Percentiles rank a stretch among this genome's conserved stretches.
phyloP scores from a whole-genome alignment of 2,113 vertebrate species.

The Emberiza fucata region DNA sequence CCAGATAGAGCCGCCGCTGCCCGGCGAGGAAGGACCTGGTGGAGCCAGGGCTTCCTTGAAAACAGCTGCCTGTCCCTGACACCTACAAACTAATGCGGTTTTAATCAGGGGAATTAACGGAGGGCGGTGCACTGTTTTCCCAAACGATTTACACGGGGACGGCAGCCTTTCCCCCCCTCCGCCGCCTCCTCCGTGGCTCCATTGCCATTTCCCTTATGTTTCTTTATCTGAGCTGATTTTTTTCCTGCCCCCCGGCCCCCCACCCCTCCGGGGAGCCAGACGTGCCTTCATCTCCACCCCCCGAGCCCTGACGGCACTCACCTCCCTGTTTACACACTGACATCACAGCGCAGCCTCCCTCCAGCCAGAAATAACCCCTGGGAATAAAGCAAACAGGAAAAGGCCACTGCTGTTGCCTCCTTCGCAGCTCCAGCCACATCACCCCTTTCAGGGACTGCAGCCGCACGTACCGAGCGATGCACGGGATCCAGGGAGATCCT shows the following conservation, averaged over 20 bases:
- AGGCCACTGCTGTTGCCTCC: not conserved
- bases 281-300: slow-evolving; percentile 54
- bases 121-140: slow-evolving; percentile 62
- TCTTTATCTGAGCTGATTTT: slow-evolving; percentile 18
- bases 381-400: slow-evolving; percentile 66
- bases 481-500: not conserved
- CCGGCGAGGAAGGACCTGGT: slow-evolving; percentile 71
- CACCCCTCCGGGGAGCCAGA: not conserved
- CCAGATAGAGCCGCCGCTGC: slow-evolving; percentile 70
- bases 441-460: not conserved
- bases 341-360: slow-evolving; percentile 64
- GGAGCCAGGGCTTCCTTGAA: slow-evolving; percentile 87
- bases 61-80: slow-evolving; percentile 79
- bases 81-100: slow-evolving; percentile 77
- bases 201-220: slow-evolving; percentile 8
- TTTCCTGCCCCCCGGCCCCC: not conserved
- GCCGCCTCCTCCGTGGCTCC: not conserved
- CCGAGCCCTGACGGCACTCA: slow-evolving; percentile 53
- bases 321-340: slow-evolving; percentile 78
- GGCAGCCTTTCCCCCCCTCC: not conserved
- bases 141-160: slow-evolving; percentile 34
- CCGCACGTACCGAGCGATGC: accelerated
- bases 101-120: slow-evolving; percentile 76
- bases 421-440: not conserved
- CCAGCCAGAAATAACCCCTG: slow-evolving; percentile 55